Evolutionary conservation across 1,140 invertebrate genomes (phyloP), one percentile per base, ranked within the genome.

Genomic region (Asbolus verrucosus): DNA sequence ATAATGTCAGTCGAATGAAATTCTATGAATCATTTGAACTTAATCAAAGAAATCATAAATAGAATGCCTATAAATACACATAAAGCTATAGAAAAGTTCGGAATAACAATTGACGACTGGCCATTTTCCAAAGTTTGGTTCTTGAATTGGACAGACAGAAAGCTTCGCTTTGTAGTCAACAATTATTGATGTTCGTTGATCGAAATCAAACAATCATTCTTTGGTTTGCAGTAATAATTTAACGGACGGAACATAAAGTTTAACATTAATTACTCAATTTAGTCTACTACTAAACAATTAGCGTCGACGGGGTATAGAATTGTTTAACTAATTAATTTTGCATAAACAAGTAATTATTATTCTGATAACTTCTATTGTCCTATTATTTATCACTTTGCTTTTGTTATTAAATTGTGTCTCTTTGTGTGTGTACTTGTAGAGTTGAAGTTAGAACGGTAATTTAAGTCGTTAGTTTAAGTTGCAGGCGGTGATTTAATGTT

Each of bases 41-140:
- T 54, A 54, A 54, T 54, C 46, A 54, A 27, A 54, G 46, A 54
- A 54, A 54, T 54, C 46, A 54, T 54, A 54, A 54, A 54, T 54
- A 54, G 46, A 54, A 54, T 21, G 46, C 46, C 11, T 54, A 21
- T 54, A 54, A 54, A 54, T 54, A 54, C 46, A 54, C 21, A 54
- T 54, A 54, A 54, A 54, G 46, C 46, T 14, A 27, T 27, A 54
- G 46, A 54, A 54, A 54, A 54, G 46, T 54, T 54, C 46, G 46
- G 19, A 54, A 30, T 54, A 54, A 54, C 46, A 63, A 27, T 63
- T 63, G 39, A 63, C 61, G 39, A 63, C 61, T 63, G 61, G 61
- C 61, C 24, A 39, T 63, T 63, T 38, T 63, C 61, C 61, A 63
- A 63, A 63, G 39, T 63, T 63, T 63, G 33, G 39, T 41, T 63